phyloP scores from a whole-genome alignment of 2,113 vertebrate genomes.

The Madoqua kirkii region DNA sequence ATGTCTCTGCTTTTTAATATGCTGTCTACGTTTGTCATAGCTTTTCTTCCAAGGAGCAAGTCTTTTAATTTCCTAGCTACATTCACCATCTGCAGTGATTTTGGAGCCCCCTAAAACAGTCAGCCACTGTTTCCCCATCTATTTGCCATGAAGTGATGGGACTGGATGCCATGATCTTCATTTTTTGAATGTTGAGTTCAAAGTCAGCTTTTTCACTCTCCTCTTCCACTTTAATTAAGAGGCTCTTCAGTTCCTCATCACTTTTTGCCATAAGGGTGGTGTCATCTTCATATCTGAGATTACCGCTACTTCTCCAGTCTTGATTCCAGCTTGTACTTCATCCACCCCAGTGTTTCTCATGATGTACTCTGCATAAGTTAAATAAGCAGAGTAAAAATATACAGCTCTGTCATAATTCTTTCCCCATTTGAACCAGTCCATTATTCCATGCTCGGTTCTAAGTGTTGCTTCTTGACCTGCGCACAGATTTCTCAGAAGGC shows the following conservation, averaged over 20 bases:
- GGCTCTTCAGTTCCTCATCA: not conserved
- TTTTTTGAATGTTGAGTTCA: not conserved
- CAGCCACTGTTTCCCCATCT: not conserved
- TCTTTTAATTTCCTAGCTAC: not conserved
- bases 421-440: not conserved
- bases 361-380: not conserved
- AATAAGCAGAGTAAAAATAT: not conserved
- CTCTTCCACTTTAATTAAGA: not conserved
- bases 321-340: not conserved
- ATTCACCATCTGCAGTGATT: not conserved
- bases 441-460: not conserved
- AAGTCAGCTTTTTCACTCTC: not conserved
- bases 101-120: not conserved
- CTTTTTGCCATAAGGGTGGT: not conserved
- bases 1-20: not conserved
- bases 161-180: not conserved
- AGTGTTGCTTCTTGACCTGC: not conserved
- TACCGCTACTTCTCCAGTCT: not conserved
- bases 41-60: not conserved
- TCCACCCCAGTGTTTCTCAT: not conserved
- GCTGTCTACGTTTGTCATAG: fast-evolving
- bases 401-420: not conserved
- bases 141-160: not conserved
- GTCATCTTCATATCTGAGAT: not conserved
- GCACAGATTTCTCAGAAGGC: not conserved